Evolutionary conservation across 64 coral and sea anemone genomes (phyloP).

Genomic region (Astreopora myriophthalma): DNA sequence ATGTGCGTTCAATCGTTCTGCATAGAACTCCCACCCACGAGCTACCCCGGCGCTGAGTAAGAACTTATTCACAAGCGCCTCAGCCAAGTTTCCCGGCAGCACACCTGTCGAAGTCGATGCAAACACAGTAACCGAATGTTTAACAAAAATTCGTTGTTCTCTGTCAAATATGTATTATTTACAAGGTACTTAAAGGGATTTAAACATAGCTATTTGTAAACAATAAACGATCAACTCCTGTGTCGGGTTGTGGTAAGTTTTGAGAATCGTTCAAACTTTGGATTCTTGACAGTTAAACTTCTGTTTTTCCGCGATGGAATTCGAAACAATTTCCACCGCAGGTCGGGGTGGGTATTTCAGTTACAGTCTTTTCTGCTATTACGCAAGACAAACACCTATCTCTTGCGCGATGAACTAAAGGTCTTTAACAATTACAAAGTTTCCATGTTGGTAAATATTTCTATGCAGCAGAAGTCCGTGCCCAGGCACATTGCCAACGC

Average conservation of each 20-base stretch:
- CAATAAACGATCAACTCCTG: conserved; percentile 26
- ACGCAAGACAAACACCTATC: neutral
- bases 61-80: neutral
- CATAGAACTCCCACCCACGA: neutral
- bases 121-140: neutral
- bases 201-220: conserved; percentile 80
- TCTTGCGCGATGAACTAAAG: neutral
- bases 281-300: conserved; percentile 4
- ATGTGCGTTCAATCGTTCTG: neutral
- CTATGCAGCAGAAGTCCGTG: neutral
- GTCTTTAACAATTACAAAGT: neutral
- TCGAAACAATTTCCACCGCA: neutral
- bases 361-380: neutral
- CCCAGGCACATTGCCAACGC: neutral
- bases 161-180: conserved; percentile 49
- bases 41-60: neutral
- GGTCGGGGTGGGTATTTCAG: neutral
- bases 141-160: conserved; percentile 27
- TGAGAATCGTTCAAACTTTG: neutral
- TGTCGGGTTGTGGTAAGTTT: conserved; percentile 12
- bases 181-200: conserved; percentile 73
- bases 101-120: neutral
- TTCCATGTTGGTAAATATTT: neutral
- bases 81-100: neutral
- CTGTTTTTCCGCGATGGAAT: neutral